Evolutionary conservation across 2,113 vertebrate species (phyloP), one percentile per base, ranked within the genome.

Genomic region (Epinephelus moara): DNA sequence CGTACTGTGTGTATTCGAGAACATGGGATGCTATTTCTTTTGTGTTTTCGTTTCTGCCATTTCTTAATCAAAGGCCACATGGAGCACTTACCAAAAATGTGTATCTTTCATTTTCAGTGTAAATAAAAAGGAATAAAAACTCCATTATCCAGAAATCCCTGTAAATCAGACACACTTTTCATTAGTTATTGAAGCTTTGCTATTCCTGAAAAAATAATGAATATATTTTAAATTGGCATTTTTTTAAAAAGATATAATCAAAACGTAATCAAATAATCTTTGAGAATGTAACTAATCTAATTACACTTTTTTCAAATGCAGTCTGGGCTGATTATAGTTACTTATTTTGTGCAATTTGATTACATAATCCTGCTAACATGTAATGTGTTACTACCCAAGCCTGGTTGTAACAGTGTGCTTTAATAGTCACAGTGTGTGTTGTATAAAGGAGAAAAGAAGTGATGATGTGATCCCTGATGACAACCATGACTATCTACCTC

Each of bases 401-500:
- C 8, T 45, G 42, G 42, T 45, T 45, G 42, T 11, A 45, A 45
- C 42, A 11, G 42, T 75, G 59, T 82, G 70, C 67, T 85, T 85
- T 81, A 80, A 70, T 73, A 62, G 78, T 68, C 62, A 66, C 37
- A 23, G 57, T 85, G 70, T 85, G 70, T 74, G 62, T 72, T 74
- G 85, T 70, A 61, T 60, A 25, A 50, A 76, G 33, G 6, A 80
- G 53, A 56, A 75, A 50, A 9, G 42, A 73, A 55, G 21, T 37
- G 21, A 77, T 88, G 82, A 91, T 21, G 75, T 75, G 71, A 91
- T 86, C 50, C 66, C 19, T 67, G 52, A 72, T 87, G 91, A 90
- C 84, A 89, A 77, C 81, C 85, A 81, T 88, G 80, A 88, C 90
- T 90, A 91, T 93, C 85, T 87, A 23, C 70, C 78, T 83, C 82